phyloP scores from a whole-genome alignment of 2,888 invertebrate species.

The Hypomecis punctinalis region DNA sequence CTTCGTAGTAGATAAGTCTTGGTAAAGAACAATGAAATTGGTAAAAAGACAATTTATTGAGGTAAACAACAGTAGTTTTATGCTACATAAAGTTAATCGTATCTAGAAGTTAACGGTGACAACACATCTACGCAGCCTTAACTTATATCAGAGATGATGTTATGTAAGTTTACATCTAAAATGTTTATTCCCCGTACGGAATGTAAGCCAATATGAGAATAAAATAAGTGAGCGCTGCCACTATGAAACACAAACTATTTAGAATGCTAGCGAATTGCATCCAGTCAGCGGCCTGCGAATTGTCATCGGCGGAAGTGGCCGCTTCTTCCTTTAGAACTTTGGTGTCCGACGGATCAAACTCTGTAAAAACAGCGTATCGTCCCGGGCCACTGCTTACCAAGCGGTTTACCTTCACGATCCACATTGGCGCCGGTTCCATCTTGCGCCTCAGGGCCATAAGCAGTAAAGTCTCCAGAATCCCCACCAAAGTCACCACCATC shows the following conservation, averaged over 20 bases:
- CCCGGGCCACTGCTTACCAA: constrained; percentile 67
- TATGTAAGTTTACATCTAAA: background rate
- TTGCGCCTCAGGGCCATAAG: constrained; percentile 67
- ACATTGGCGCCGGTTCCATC: constrained; percentile 61
- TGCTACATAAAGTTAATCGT: no score
- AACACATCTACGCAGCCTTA: background rate
- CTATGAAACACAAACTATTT: constrained; percentile 67
- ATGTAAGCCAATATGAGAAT: constrained; percentile 70
- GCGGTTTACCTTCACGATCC: constrained; percentile 65
- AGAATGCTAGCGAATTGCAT: constrained; percentile 70
- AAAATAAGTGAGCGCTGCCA: constrained; percentile 64
- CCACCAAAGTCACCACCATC: constrained; percentile 70
- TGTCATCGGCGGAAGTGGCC: constrained; percentile 34
- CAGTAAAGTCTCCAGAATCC: constrained; percentile 67
- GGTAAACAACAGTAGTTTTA: no score
- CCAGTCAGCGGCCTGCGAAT: constrained; percentile 64
- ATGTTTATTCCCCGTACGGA: constrained; percentile 54
- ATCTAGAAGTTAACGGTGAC: background rate
- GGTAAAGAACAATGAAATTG: no score
- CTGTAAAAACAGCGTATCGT: constrained; percentile 74
- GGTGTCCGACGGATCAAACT: constrained; percentile 70
- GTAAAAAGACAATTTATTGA: no score
- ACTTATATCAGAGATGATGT: background rate
- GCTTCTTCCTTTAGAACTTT: constrained; percentile 59
- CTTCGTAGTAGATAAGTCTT: no score